A percentile compares a stretch with the other conserved stretches of the same genome.
These are phyloP conservation scores for Tolmerus cingulatus DNA, from an alignment of 2,888 invertebrate species.

Conservation along the genomic window DNA sequence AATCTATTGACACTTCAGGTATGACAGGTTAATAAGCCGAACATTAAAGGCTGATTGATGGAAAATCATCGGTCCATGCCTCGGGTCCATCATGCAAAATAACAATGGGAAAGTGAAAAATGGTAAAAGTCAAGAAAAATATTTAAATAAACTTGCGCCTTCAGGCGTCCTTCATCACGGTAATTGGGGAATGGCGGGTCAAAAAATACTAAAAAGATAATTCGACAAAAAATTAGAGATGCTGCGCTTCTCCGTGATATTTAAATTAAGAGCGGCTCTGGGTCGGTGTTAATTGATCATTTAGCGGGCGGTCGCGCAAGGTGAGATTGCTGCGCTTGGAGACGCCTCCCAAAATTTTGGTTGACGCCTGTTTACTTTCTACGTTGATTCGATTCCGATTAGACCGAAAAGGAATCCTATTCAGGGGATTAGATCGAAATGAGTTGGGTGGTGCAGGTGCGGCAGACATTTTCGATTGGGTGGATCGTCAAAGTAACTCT, in stretches of 20 bases:
- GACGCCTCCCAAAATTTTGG: background rate
- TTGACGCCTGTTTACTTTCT: background rate
- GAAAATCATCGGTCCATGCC: conserved; percentile 24
- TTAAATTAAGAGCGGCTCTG: background rate
- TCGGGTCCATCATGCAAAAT: background rate
- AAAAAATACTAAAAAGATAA: background rate
- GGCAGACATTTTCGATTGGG: background rate
- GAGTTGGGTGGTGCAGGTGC: background rate
- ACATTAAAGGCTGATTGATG: conserved; percentile 46
- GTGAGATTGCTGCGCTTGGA: background rate
- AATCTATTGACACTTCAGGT: conserved; percentile 48
- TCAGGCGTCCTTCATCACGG: background rate
- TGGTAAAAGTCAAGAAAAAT: background rate
- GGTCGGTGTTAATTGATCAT: background rate
- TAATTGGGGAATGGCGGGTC: background rate
- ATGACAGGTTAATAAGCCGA: conserved; percentile 48
- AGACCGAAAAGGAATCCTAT: background rate
- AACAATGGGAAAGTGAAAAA: conserved; percentile 18
- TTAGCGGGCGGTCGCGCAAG: background rate
- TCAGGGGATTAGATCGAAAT: background rate
- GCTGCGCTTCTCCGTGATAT: background rate
- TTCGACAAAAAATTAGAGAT: background rate
- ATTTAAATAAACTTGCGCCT: conserved; percentile 30
- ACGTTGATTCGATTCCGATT: background rate
- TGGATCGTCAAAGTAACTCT: background rate